Evolutionary conservation across 1,140 invertebrate species (phyloP), one percentile per base, ranked within the genome.

Genomic region (Parasteatoda tepidariorum): DNA sequence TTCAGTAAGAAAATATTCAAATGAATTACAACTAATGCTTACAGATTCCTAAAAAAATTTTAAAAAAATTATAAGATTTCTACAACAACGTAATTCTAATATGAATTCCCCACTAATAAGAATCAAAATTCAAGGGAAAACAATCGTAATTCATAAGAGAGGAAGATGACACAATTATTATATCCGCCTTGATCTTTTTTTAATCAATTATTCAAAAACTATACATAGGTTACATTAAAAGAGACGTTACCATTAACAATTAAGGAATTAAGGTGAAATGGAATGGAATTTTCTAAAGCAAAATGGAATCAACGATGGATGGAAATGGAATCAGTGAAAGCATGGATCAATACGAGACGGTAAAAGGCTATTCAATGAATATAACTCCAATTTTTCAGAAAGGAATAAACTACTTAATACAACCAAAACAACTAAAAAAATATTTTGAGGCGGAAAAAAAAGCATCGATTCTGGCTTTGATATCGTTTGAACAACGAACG

Each of bases 271-370:
- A 18, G 9, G 9, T 18, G 38, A 48, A 48, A 48, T 18, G 38
- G 38, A 48, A 48, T n/a, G 57, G n/a, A 59, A 15, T 22, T 59
- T 59, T 22, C 7, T 7, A 59, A n/a, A 59, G 24, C 24, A 59
- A 13, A 59, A 59, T 59, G 24, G 57, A 13, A 48, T 48, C 38
- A 2, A 4, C 4, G 38, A 48, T 48, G n/a, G n/a, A n/a, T n/a
- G n/a, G n/a, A n/a, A n/a, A n/a, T n/a, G n/a, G n/a, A n/a, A n/a
- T n/a, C n/a, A n/a, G n/a, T n/a, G 73, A 62, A 62, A 62, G 38
- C 31, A 34, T 38, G 55, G 73, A 75, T 75, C 73, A 75, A 75
- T 75, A 75, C 55, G 73, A 54, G 55, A 61, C 73, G 31, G 55
- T 61, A 57, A 55, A 57, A 75, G 73, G 61, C 73, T 54, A 61